Percentiles rank a stretch among this genome's conserved stretches.
These are phyloP conservation scores for Camponotus fellah DNA, from an alignment of 2,888 invertebrate species.

Conservation along the genomic window DNA sequence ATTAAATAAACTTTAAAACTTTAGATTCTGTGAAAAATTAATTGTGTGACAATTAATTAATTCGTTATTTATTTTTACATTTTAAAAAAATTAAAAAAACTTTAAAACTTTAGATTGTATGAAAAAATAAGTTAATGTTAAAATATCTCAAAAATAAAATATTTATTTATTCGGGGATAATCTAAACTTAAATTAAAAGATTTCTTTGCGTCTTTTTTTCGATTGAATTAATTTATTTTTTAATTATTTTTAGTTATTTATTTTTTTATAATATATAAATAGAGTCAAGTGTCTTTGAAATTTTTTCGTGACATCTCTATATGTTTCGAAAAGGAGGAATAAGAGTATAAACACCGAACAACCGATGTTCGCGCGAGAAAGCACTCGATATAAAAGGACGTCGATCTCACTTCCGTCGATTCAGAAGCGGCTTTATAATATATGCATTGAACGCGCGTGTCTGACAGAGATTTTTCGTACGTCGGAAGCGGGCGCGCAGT, in stretches of 20 bases:
- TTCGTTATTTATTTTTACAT: no score
- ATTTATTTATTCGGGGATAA: not conserved
- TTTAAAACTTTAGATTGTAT: not conserved
- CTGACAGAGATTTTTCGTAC: slow-evolving; percentile 34
- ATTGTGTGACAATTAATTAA: no score
- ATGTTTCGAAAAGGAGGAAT: not conserved
- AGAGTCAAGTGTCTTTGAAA: not conserved
- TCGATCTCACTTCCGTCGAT: not conserved
- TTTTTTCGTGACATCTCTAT: slow-evolving; percentile 11
- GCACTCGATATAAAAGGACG: slow-evolving; percentile 25
- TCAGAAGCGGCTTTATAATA: slow-evolving; percentile 21
- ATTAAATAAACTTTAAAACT: not conserved
- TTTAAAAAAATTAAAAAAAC: not conserved
- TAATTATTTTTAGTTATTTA: not conserved
- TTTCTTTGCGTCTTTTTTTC: not conserved
- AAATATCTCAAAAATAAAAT: not conserved
- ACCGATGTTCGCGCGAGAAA: slow-evolving; percentile 2
- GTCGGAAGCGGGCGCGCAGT: slow-evolving; percentile 29
- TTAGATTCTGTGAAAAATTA: not conserved
- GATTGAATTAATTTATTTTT: no score
- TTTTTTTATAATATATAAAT: slow-evolving; percentile 12
- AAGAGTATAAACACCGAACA: not conserved
- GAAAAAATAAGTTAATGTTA: not conserved
- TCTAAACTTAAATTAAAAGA: not conserved
- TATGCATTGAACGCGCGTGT: slow-evolving; percentile 38